Evolutionary conservation across 2,888 invertebrate species (phyloP).

Genomic region (Tachina fera): DNA sequence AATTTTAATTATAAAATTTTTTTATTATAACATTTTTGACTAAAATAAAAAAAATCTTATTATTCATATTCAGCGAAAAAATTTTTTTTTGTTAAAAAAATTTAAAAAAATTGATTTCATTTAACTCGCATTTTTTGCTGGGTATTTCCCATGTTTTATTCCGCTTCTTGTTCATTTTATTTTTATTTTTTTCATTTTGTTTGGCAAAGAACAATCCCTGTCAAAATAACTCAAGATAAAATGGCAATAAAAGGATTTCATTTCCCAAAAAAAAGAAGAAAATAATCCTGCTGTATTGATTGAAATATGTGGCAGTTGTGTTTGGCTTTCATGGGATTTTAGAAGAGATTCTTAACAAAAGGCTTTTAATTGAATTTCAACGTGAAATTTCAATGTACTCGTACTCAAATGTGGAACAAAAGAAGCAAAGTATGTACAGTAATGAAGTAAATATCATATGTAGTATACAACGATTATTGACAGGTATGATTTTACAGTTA

Average conservation of each 20-base stretch:
- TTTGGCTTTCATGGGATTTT: background rate
- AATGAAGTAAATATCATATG: background rate
- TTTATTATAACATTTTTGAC: too few relatives aligned
- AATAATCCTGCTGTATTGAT: background rate
- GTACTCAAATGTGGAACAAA: background rate
- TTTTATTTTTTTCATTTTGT: background rate
- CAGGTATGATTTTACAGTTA: background rate
- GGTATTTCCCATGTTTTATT: too few relatives aligned
- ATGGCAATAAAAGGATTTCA: background rate
- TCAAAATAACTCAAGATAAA: background rate
- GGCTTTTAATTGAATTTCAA: slow-evolving; percentile 12
- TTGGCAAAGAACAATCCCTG: background rate
- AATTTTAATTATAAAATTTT: too few relatives aligned
- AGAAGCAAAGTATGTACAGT: background rate
- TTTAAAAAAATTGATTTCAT: too few relatives aligned
- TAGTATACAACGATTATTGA: background rate
- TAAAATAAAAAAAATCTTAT: too few relatives aligned
- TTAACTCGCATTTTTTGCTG: too few relatives aligned
- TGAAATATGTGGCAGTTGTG: background rate
- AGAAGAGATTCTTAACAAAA: background rate
- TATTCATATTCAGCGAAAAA: too few relatives aligned
- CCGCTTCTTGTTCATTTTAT: background rate
- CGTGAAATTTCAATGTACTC: background rate
- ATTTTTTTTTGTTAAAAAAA: too few relatives aligned
- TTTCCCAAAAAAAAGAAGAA: background rate